A percentile compares a stretch with the other conserved stretches of the same genome.
Evolutionary conservation across 2,797 vertebrate species (phyloP).

Genomic region (Hyperoplus immaculatus): DNA sequence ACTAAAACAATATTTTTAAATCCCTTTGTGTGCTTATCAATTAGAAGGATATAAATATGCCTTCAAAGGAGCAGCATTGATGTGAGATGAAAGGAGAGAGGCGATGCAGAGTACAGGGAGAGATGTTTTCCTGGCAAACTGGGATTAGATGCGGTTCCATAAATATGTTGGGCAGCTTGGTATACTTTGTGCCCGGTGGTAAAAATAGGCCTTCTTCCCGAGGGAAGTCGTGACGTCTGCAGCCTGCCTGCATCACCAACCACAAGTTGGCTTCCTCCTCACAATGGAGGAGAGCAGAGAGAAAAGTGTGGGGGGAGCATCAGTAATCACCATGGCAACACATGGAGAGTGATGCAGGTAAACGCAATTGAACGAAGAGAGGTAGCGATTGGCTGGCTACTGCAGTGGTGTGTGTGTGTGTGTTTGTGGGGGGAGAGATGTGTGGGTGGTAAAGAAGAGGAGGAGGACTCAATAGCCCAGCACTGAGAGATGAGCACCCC

Average conservation of each 20-base stretch:
- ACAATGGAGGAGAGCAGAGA: conserved; percentile 53
- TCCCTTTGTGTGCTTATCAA: conserved; percentile 20
- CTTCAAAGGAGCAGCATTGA: conserved; percentile 17
- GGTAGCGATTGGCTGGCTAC: conserved; percentile 71
- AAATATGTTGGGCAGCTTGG: conserved; percentile 74
- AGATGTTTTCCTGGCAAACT: conserved; percentile 56
- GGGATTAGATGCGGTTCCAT: conserved; percentile 70
- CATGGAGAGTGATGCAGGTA: conserved; percentile 80
- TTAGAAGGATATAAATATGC: conserved; percentile 19
- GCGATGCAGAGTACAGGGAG: conserved; percentile 19
- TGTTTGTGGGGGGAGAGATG: conserved; percentile 46
- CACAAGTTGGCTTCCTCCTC: conserved; percentile 59
- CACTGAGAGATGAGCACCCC: conserved; percentile 56
- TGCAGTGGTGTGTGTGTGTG: conserved; percentile 46
- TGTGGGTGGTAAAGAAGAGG: conserved; percentile 70
- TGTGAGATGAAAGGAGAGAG: conserved; percentile 30
- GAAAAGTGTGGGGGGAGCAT: conserved; percentile 70
- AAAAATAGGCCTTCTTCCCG: conserved; percentile 82
- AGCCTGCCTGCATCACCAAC: conserved; percentile 81
- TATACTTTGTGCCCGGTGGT: conserved; percentile 73
- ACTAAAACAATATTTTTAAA: conserved; percentile 14
- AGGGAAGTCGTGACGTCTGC: conserved; percentile 80
- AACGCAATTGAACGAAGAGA: conserved; percentile 56
- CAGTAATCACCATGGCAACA: conserved; percentile 81
- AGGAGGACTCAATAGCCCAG: conserved; percentile 54